Evolutionary conservation across 1,140 invertebrate species (phyloP), one percentile per base, ranked within the genome.

Genomic region (Neodiprion virginianus): DNA sequence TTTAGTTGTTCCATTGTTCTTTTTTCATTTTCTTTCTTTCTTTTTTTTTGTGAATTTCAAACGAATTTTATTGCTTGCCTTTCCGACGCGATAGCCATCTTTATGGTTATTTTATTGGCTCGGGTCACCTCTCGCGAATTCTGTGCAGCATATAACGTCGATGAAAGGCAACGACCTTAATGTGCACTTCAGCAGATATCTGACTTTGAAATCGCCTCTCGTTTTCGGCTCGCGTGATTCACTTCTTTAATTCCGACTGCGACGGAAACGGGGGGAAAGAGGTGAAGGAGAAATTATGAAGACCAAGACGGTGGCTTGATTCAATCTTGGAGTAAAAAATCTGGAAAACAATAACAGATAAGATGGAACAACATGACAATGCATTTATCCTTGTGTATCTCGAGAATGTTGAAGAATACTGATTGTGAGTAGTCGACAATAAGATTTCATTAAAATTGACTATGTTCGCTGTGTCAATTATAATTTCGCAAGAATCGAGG

Each of bases 31-130:
- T 61, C 5, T 61, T 61, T 61, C 8, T 61, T 14, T 8, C 8
- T 12, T 61, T 14, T 61, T 17, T 61, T 61, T 61, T 14, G 8
- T 61, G 53, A 61, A 61, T 14, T 61, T 14, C n/a, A 61, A 40
- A 61, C 8, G 53, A 2, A 61, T 14, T 4, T 17, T 14, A 61
- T 61, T 4, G n/a, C 53, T 12, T 8, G 53, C 53, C n/a, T 17
- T 17, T 61, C 53, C 53, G 0, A 61, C 8, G 11, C 53, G 53
- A 61, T 61, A 8, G n/a, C n/a, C 11, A 61, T 61, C 53, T 61
- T 61, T 61, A 61, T 61, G 53, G 53, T 61, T 61, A 61, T 61
- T 61, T 61, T 61, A 61, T 61, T 61, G 53, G 53, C 53, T 40
- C 5, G 2, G 28, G 28, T 40, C 28, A 5, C 28, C 28, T 40